A percentile compares a stretch with the other conserved stretches of the same genome.
Evolutionary conservation across 2,797 vertebrate genomes (phyloP).

Genomic region (Setipinna tenuifilis): DNA sequence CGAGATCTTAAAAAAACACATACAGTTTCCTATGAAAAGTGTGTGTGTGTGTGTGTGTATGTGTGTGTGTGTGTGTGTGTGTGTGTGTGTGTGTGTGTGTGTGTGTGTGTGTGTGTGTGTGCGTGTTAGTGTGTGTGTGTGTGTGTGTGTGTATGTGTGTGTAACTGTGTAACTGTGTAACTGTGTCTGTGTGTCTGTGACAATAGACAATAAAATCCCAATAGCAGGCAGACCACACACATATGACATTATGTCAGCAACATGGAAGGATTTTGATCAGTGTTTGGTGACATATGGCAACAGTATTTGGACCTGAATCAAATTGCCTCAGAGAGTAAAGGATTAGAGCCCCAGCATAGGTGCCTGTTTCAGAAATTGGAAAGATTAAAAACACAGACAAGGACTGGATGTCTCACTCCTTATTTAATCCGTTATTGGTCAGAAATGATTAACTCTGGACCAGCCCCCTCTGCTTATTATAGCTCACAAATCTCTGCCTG

Average conservation of each 20-base stretch:
- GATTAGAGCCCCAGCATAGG: constrained; percentile 41
- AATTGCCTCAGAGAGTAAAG: neutral
- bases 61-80: too few relatives aligned
- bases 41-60: neutral
- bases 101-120: too few relatives aligned
- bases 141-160: too few relatives aligned
- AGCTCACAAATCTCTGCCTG: neutral
- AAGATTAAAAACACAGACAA: constrained; percentile 42
- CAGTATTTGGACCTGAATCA: neutral
- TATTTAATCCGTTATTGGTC: constrained; percentile 46
- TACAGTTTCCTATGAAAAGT: neutral
- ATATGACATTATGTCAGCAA: too few relatives aligned
- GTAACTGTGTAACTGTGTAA: too few relatives aligned
- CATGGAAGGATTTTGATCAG: neutral
- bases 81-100: too few relatives aligned
- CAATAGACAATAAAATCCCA: too few relatives aligned
- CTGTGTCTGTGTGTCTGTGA: too few relatives aligned
- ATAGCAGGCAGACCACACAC: too few relatives aligned
- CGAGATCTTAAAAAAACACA: neutral
- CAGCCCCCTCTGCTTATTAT: neutral
- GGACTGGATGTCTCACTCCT: constrained; percentile 28
- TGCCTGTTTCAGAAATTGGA: constrained; percentile 32
- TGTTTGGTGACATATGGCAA: neutral
- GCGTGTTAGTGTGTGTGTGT: too few relatives aligned
- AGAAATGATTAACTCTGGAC: constrained; percentile 28